Conservation (phyloP, 2,888 invertebrate genomes). For the Philereme vetulata region DNA sequence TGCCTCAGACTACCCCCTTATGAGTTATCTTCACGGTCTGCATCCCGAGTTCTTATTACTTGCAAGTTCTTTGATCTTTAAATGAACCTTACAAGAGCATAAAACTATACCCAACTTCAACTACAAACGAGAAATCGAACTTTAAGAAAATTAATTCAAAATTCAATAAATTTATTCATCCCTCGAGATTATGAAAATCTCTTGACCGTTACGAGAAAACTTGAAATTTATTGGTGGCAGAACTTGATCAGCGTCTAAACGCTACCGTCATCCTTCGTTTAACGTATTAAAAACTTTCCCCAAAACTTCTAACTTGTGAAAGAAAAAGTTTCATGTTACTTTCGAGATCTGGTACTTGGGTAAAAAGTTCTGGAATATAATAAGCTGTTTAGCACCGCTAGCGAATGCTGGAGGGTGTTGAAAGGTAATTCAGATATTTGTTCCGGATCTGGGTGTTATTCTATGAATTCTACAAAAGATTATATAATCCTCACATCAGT, state of each 20-base stretch:
- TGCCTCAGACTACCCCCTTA: no score
- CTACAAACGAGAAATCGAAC: slow-evolving; percentile 5
- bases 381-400: no score
- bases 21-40: no score
- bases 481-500: no score
- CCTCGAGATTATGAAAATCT: slow-evolving; percentile 50
- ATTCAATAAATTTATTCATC: slow-evolving; percentile 49
- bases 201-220: slow-evolving; percentile 54
- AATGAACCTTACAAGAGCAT: neutral
- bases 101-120: neutral
- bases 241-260: slow-evolving; percentile 48
- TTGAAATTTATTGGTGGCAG: slow-evolving; percentile 54
- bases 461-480: no score
- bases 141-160: slow-evolving; percentile 18
- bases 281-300: slow-evolving; percentile 45
- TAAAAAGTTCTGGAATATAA: no score
- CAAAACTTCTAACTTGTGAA: slow-evolving; percentile 35
- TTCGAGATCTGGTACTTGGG: slow-evolving; percentile 28
- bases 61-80: no score
- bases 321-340: slow-evolving; percentile 38
- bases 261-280: slow-evolving; percentile 52
- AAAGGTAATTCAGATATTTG: no score
- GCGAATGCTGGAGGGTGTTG: no score
- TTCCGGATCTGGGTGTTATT: no score
- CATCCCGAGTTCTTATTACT: no score